phyloP scores from a whole-genome alignment of 2,113 vertebrate genomes.

The Zapus hudsonius region DNA sequence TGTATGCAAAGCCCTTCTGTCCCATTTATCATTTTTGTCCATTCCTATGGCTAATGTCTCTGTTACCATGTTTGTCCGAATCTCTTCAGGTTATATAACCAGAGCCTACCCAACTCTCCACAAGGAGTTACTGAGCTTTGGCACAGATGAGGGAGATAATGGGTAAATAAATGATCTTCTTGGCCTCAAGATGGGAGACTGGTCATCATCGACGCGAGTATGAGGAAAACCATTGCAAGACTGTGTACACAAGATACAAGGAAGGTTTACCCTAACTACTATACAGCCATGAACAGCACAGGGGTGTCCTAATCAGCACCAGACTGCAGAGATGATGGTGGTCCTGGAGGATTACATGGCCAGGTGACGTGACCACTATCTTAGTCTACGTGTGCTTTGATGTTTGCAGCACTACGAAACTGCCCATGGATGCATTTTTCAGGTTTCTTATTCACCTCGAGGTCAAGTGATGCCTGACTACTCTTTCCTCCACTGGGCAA shows the following conservation, averaged over 20 bases:
- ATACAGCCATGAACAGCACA: fast-evolving
- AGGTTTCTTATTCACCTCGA: too few relatives aligned
- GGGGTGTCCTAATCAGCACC: not conserved
- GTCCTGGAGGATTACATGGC: not conserved
- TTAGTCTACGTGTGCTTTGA: not conserved
- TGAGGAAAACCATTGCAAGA: not conserved
- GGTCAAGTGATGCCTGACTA: not conserved
- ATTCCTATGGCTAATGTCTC: slow-evolving; percentile 9
- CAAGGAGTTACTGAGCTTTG: not conserved
- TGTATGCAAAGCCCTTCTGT: not conserved
- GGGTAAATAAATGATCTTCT: not conserved
- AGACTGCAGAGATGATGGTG: not conserved
- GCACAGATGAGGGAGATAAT: not conserved
- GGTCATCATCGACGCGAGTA: not conserved
- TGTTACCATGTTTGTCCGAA: slow-evolving; percentile 4
- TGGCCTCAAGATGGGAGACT: not conserved
- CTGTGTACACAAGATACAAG: not conserved
- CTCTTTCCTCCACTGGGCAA: not conserved
- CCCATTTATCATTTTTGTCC: not conserved
- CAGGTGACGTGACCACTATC: not conserved
- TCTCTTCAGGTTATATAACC: not conserved
- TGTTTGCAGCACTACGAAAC: not conserved
- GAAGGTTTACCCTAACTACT: not conserved
- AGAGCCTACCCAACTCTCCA: not conserved
- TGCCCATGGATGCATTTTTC: not conserved